Conservation (phyloP, 2,113 vertebrate species). For the Athene noctua region DNA sequence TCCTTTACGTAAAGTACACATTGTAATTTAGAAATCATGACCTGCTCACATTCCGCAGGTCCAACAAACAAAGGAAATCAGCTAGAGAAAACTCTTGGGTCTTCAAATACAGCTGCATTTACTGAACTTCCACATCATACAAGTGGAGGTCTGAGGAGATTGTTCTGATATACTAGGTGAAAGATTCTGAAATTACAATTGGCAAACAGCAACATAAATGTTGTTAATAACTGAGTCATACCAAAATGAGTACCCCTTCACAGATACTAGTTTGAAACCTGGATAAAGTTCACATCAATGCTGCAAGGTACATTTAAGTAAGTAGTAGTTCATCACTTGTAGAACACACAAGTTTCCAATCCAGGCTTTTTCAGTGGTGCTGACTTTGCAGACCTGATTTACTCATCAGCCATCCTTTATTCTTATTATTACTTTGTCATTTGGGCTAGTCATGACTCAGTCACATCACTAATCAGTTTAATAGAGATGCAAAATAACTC, state of each 20-base stretch:
- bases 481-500: background rate
- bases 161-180: background rate
- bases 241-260: background rate
- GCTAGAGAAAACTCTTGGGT: background rate
- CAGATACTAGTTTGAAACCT: background rate
- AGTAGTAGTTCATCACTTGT: background rate
- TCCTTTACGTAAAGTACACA: background rate
- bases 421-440: background rate
- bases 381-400: background rate
- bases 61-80: background rate
- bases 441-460: background rate
- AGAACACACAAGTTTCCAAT: background rate
- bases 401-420: background rate
- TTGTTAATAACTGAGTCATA: background rate
- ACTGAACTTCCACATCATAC: background rate
- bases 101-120: background rate
- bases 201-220: background rate
- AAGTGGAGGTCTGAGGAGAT: background rate
- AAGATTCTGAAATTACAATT: background rate
- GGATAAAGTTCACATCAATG: background rate
- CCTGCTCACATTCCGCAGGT: background rate
- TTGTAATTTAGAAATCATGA: background rate
- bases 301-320: background rate
- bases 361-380: background rate
- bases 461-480: background rate